A percentile compares a stretch with the other conserved stretches of the same genome.
These are phyloP conservation scores for Cossypha heuglini DNA, from an alignment of 2,797 vertebrate species.

Conservation along the genomic window DNA sequence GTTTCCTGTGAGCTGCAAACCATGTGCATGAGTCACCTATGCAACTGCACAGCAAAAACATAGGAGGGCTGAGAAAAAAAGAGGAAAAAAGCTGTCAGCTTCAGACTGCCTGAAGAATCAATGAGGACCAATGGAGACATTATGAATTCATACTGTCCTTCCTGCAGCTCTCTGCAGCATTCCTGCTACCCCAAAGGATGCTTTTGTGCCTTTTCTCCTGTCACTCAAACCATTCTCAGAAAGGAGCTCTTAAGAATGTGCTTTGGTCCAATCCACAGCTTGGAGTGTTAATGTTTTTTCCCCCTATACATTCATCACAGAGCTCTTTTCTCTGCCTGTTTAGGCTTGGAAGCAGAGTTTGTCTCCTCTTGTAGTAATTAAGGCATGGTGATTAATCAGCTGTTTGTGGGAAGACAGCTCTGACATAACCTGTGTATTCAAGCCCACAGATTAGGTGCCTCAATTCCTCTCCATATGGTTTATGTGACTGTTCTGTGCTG, in stretches of 20 bases:
- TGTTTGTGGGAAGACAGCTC: neutral
- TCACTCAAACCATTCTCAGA: neutral
- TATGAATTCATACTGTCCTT: neutral
- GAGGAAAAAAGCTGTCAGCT: neutral
- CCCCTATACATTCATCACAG: neutral
- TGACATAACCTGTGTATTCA: neutral
- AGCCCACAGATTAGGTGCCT: neutral
- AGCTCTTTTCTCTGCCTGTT: neutral
- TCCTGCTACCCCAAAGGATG: neutral
- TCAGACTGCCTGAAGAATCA: neutral
- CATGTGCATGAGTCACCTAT: neutral
- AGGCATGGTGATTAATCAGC: neutral
- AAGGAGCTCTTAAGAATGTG: neutral
- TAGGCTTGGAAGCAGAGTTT: neutral
- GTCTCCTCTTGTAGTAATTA: neutral
- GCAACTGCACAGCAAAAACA: neutral
- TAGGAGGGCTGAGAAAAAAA: neutral
- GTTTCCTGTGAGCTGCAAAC: slow-evolving; percentile 8
- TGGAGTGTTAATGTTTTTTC: neutral
- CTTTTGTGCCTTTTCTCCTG: neutral
- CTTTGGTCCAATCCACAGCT: neutral
- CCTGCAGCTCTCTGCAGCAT: neutral
- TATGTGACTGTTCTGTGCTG: neutral
- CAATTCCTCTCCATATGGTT: neutral
- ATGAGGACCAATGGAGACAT: neutral